These are phyloP conservation scores for Papilio gigon DNA, from an alignment of 2,888 invertebrate genomes.

Conservation along the genomic window DNA sequence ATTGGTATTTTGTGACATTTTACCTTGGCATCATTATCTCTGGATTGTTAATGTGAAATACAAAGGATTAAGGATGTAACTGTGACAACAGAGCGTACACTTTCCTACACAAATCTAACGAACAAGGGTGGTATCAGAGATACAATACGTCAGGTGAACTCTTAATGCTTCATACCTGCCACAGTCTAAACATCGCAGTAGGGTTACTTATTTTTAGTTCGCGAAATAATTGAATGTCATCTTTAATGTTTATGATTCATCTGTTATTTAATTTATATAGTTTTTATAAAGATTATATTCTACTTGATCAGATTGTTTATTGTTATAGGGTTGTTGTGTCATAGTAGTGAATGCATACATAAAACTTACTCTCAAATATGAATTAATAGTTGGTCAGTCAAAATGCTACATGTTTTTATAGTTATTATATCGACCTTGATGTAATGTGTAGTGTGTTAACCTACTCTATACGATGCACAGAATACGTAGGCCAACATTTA, in stretches of 20 bases:
- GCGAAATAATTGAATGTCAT: background rate
- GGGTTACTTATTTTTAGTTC: background rate
- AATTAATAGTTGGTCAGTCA: background rate
- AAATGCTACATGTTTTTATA: background rate
- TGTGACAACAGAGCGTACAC: conserved; percentile 49
- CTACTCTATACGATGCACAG: conserved; percentile 46
- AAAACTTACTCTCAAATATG: background rate
- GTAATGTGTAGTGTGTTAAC: background rate
- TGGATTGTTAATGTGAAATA: conserved; percentile 40
- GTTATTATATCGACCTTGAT: background rate
- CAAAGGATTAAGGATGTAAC: conserved; percentile 44
- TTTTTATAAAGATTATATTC: too few species aligned
- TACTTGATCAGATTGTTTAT: too few species aligned
- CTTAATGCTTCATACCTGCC: conserved; percentile 61
- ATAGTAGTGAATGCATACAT: too few species aligned
- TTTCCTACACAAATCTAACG: conserved; percentile 59
- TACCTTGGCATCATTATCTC: conserved; percentile 21
- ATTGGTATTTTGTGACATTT: background rate
- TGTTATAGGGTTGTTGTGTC: too few species aligned
- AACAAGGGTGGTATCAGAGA: conserved; percentile 61
- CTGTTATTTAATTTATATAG: background rate
- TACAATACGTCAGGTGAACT: conserved; percentile 66
- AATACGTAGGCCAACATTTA: conserved; percentile 62
- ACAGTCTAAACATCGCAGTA: conserved; percentile 29
- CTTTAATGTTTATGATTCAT: background rate